phyloP scores from a whole-genome alignment of 2,888 invertebrate species.

The Diarsia brunnea region DNA sequence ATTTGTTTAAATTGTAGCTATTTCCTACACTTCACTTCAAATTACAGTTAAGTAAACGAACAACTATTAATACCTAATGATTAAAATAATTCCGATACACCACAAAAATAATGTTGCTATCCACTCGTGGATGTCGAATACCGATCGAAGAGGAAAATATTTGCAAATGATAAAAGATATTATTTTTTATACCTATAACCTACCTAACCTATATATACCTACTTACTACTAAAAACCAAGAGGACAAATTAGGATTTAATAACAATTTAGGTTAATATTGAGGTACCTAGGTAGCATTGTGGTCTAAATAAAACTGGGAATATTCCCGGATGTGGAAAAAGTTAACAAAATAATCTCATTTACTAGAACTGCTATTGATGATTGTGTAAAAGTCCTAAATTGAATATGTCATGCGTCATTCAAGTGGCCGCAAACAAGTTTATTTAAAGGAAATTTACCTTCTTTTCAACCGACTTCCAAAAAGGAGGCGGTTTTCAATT shows the following conservation, averaged over 20 bases:
- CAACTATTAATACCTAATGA: not conserved
- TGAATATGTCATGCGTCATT: not conserved
- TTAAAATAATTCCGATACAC: not conserved
- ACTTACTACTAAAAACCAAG: not conserved
- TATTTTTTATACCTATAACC: too few species aligned
- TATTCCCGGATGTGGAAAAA: not conserved
- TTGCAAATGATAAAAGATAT: not conserved
- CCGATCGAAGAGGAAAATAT: not conserved
- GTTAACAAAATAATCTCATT: not conserved
- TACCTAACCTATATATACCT: too few species aligned
- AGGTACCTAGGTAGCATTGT: not conserved
- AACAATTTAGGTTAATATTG: not conserved
- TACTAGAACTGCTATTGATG: not conserved
- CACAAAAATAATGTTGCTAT: not conserved
- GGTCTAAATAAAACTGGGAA: not conserved
- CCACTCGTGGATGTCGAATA: not conserved
- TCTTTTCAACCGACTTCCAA: too few species aligned
- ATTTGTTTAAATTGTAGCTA: not conserved
- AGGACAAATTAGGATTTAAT: constrained; percentile 10
- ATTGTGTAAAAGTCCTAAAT: not conserved
- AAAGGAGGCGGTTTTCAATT: too few species aligned
- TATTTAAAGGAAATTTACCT: too few species aligned
- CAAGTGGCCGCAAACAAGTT: too few species aligned
- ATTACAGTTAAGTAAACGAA: not conserved
- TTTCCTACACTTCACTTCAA: too few species aligned